Base-by-base conservation (phyloP, 2,797 vertebrate species). In the Corythornis leucogaster region DNA sequence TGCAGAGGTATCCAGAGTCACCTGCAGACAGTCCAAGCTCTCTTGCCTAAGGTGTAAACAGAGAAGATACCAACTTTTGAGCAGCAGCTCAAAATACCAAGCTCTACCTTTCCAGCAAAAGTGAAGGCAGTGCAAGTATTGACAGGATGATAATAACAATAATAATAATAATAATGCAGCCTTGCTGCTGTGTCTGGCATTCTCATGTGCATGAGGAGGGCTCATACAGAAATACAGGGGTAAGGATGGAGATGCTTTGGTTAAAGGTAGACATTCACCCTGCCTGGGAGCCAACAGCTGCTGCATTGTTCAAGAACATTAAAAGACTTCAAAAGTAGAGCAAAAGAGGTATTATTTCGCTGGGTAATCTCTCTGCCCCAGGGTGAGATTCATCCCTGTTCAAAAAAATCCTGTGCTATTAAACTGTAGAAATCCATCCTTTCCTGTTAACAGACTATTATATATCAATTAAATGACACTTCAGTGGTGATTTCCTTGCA, bases 11-110 rank as follows among this genome's bases (percentile, higher is more conserved):
- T 31, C 46, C 58, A 7, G 21, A 80, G 67, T 73, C 67, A 78
- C 13, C 64, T 68, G 45, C 64, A 88, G 55, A 13, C 62, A 75
- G 54, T 21, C 89, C 82, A 80, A 66, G n/a, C 68, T 78, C 68
- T 64, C 62, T 92, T 53, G 61, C 87, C 83, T 89, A 40, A 87
- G 91, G 85, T 83, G 31, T 83, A 71, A 95, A 94, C 64, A 90
- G 79, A 95, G 54, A 54, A 77, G 89, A 95, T 15, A 80, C 18
- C 85, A 63, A 51, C 50, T 89, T 85, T 62, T 89, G 75, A 87
- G 77, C 79, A 80, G 30, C 38, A 40, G 38, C 38, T 40, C 38
- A 40, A 40, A 40, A 40, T 40, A 15, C 38, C 6, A 6, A 15
- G 38, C 67, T 38, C 84, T 48, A 3, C 55, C 53, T 81, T 74